phyloP scores from a whole-genome alignment of 2,888 invertebrate species.

The Volucella zonaria region DNA sequence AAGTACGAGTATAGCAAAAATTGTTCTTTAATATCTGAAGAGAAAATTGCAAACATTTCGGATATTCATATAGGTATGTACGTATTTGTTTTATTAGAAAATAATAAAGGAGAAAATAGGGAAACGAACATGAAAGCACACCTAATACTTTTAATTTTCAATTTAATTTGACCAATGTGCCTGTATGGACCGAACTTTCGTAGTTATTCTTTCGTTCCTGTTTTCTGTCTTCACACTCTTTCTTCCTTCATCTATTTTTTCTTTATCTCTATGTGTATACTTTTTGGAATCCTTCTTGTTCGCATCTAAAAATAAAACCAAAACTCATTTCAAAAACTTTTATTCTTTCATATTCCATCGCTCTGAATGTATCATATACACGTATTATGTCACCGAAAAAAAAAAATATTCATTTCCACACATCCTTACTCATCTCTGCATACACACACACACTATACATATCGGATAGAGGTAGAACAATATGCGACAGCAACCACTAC shows the following conservation, averaged over 20 bases:
- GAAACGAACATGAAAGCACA: slow-evolving; percentile 61
- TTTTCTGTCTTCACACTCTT: slow-evolving; percentile 4
- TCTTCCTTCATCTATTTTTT: slow-evolving; percentile 8
- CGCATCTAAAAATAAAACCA: slow-evolving; percentile 20
- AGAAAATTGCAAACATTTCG: no score
- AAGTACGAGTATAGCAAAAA: no score
- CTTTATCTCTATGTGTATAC: background rate
- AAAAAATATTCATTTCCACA: slow-evolving; percentile 11
- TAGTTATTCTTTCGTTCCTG: slow-evolving; percentile 23
- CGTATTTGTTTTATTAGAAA: background rate
- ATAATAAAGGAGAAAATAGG: background rate
- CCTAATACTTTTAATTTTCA: slow-evolving; percentile 64
- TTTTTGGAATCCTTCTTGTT: slow-evolving; percentile 14
- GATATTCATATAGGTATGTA: background rate
- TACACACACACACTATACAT: background rate
- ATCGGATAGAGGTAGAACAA: slow-evolving; percentile 8
- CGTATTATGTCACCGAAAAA: slow-evolving; percentile 30
- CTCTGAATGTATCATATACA: slow-evolving; percentile 15
- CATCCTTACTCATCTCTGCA: slow-evolving; percentile 3
- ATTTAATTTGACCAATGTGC: slow-evolving; percentile 61
- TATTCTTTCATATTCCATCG: slow-evolving; percentile 57
- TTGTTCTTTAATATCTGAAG: no score
- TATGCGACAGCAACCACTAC: slow-evolving; percentile 31
- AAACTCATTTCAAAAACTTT: slow-evolving; percentile 61
- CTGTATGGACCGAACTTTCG: slow-evolving; percentile 15